phyloP scores from a whole-genome alignment of 2,888 invertebrate genomes.

The Lasioglossum marginatum region DNA sequence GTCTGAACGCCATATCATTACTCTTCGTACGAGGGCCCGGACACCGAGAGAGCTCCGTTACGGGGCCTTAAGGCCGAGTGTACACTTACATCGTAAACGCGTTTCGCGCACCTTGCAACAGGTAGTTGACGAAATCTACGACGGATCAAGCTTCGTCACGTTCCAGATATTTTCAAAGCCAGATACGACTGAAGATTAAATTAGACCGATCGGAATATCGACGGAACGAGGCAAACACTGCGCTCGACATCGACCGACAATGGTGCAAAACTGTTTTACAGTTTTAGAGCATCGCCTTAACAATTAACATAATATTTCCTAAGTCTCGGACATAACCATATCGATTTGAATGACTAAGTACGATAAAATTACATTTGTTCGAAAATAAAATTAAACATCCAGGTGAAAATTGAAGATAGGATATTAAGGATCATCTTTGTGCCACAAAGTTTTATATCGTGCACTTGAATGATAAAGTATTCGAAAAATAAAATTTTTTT shows the following conservation, averaged over 20 bases:
- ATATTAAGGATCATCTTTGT: too few relatives aligned
- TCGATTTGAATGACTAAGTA: too few relatives aligned
- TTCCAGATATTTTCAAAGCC: neutral
- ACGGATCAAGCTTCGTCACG: neutral
- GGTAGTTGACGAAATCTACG: constrained; percentile 2
- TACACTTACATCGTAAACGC: neutral
- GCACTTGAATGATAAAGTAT: too few relatives aligned
- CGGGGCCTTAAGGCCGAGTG: constrained; percentile 19
- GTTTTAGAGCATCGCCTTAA: too few relatives aligned
- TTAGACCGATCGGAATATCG: neutral
- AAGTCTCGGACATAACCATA: too few relatives aligned
- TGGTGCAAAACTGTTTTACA: too few relatives aligned
- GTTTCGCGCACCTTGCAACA: constrained; percentile 4
- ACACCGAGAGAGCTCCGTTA: constrained; percentile 67
- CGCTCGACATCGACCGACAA: neutral
- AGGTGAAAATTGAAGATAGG: too few relatives aligned
- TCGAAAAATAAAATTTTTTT: too few relatives aligned
- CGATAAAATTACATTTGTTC: too few relatives aligned
- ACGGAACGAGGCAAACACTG: neutral
- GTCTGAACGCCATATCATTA: constrained; percentile 58
- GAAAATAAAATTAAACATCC: too few relatives aligned
- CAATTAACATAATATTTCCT: too few relatives aligned
- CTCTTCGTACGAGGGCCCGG: constrained; percentile 55
- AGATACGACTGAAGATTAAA: neutral
- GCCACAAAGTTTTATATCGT: too few relatives aligned